Evolutionary conservation across 2,797 vertebrate genomes (phyloP), one percentile per base, ranked within the genome.

Genomic region (Gymnodraco acuticeps): DNA sequence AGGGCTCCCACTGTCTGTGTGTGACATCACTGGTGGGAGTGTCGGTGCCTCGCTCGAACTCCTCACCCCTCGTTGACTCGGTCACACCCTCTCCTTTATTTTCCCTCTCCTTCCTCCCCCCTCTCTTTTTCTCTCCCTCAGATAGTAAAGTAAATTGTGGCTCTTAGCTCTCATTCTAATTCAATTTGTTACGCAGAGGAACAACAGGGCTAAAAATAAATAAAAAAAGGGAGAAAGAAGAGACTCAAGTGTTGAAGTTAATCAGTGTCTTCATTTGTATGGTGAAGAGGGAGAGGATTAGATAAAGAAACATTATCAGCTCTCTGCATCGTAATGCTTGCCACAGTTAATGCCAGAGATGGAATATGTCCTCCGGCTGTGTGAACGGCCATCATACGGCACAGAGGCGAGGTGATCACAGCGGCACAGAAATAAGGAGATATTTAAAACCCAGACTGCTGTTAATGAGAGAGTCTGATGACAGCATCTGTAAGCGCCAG

Each of bases 111-210:
- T 51, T 41, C 56, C 38, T 50, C 67, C 6, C 6, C 19, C 16
- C 51, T 19, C 27, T 16, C n/a, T 5, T 41, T 12, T 43, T 13
- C 23, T 53, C 33, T 19, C 58, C 50, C 72, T 80, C 59, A 10
- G 69, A 72, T 68, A 83, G 81, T 79, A 78, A 87, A 88, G 87
- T 86, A 84, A 83, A 88, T 90, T 87, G 87, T 79, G 73, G 80
- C 85, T 88, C 86, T 81, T 81, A 83, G 82, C 81, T 93, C 88
- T 93, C 89, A 78, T 84, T 89, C 67, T 93, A 93, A 95, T 94
- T 93, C 75, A 92, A 93, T 94, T 91, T 91, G 76, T 83, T 89
- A 80, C 2, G 23, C 90, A 79, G 84, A 87, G 78, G 80, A 89
- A 90, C 83, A 83, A 89, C 79, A 53, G 81, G 48, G 71, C 55